Evolutionary conservation across 2,888 invertebrate genomes (phyloP).

Genomic region (Drosophila tanythrix): DNA sequence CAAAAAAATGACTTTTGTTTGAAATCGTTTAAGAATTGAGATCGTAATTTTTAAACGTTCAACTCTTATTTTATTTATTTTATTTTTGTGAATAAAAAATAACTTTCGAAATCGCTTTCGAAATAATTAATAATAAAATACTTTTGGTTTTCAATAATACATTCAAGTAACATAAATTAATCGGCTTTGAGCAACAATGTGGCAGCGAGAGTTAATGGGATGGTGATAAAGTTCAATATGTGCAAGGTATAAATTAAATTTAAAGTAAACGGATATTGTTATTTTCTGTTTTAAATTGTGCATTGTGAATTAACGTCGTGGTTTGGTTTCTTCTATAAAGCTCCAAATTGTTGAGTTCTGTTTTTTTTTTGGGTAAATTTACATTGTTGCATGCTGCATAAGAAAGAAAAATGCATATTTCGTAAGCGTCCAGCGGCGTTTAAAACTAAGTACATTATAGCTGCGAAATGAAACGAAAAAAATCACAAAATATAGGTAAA

Average conservation of each 20-base stretch:
- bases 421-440: constrained; percentile 19
- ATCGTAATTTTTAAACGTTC: background rate
- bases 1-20: background rate
- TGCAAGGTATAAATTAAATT: background rate
- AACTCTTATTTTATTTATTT: background rate
- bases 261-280: background rate
- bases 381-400: constrained; percentile 35
- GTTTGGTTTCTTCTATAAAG: background rate
- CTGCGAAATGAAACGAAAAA: constrained; percentile 14
- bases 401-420: constrained; percentile 31
- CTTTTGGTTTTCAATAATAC: background rate
- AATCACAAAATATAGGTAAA: background rate
- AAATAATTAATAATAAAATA: background rate
- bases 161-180: background rate
- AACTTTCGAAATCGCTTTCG: background rate
- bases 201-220: background rate
- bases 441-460: constrained; percentile 28
- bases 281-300: background rate
- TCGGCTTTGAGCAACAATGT: background rate
- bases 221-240: background rate
- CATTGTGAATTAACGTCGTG: background rate
- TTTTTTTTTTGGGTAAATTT: constrained; percentile 10
- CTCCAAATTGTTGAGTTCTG: background rate
- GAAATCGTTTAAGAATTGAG: background rate
- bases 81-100: background rate